Evolutionary conservation across 2,888 invertebrate species (phyloP), one percentile per base, ranked within the genome.

Genomic region (Crepidodera aurea): DNA sequence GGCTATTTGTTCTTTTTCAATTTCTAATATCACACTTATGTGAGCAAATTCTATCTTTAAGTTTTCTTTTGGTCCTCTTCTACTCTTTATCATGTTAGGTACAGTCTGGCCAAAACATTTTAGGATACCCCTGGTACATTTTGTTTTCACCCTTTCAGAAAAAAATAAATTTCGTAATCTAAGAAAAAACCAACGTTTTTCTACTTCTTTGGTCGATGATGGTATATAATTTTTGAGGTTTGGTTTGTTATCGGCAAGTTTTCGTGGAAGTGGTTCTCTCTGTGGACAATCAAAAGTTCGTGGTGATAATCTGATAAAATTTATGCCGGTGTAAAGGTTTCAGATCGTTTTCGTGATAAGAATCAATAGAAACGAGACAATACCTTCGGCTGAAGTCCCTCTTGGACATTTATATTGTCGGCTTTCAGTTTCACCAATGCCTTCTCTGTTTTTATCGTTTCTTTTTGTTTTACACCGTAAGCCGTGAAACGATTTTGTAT

Each of bases 271-370:
- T 60, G 62, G 54, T 51, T 13, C 65, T 68, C 65, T 66, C 64
- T 66, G 66, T 65, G 60, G 54, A 68, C 68, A 66, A 68, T 68
- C 68, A 67, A 67, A 69, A 68, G 62, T 65, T 57, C 51, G 40
- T 64, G 53, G 65, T 64, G 67, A 67, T 65, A 64, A 65, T 67
- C 68, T 67, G 68, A 61, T 64, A 65, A 60, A 61, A 68, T 70
- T 70, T 70, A 70, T 70, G 62, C 57, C 62, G 63, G 57, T 66
- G 64, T 68, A 66, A 67, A 67, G 68, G 66, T 67, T 67, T 65
- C 59, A 65, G 70, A 68, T 70, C 62, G 66, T 60, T 60, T 56
- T 32, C 27, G 34, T 29, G 70, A 70, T 70, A 68, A 70, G 62
- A 37, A 62, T 57, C 66, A 60, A 68, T 67, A 61, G 65, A 66